A percentile compares a stretch with the other conserved stretches of the same genome.
Conservation (phyloP, 1,140 invertebrate species). For the Drosophila nigrodunni region DNA sequence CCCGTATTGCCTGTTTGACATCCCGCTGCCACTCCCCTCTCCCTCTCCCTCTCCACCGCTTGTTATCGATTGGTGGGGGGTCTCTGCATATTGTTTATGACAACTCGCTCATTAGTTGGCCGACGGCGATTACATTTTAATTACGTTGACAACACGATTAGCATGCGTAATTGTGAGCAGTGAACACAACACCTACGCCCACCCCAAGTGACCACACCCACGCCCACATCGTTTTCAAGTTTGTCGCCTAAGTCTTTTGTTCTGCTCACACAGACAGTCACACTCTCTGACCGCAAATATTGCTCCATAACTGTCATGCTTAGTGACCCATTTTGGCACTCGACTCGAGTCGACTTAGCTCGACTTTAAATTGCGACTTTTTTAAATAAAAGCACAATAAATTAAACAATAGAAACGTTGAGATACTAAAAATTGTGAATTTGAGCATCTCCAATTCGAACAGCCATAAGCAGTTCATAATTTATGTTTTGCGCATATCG, state of each 20-base stretch:
- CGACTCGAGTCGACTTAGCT: constrained; percentile 26
- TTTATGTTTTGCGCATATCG: constrained; percentile 63
- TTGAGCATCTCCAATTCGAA: not conserved
- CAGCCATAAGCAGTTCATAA: constrained; percentile 65
- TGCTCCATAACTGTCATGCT: constrained; percentile 75
- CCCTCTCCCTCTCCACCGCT: not conserved
- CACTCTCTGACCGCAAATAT: constrained; percentile 58
- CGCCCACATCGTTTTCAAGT: constrained; percentile 49
- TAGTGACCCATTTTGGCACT: constrained; percentile 71
- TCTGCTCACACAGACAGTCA: constrained; percentile 27
- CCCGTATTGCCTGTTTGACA: constrained; percentile 22
- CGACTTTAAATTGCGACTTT: constrained; percentile 61
- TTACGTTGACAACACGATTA: constrained; percentile 80
- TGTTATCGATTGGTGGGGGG: not conserved
- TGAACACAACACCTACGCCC: constrained; percentile 26
- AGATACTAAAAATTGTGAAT: not conserved
- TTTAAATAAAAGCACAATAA: constrained; percentile 76
- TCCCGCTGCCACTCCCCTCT: not conserved
- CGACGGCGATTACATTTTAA: constrained; percentile 74
- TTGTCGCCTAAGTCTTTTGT: constrained; percentile 70
- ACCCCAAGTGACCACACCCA: constrained; percentile 4
- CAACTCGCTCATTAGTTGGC: constrained; percentile 65
- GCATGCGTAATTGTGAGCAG: constrained; percentile 73
- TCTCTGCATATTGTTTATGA: constrained; percentile 55
- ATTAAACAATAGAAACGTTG: constrained; percentile 49